phyloP scores from a whole-genome alignment of 2,888 invertebrate species.

The Theodoxus fluviatilis region DNA sequence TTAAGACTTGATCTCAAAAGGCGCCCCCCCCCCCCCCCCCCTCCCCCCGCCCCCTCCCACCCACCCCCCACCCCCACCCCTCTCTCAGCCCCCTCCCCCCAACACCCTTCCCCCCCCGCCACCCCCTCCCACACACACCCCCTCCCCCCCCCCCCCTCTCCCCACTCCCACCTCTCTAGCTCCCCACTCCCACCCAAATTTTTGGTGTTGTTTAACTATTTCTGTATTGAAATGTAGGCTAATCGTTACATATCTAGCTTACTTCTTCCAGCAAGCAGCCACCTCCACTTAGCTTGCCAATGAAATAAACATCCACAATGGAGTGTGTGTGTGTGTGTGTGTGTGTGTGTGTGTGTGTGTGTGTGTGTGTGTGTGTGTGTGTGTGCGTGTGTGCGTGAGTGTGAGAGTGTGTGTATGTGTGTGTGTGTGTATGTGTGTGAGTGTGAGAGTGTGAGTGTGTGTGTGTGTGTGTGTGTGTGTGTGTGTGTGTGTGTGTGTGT shows the following conservation, averaged over 20 bases:
- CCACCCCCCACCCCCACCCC: background rate
- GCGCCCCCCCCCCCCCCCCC: background rate
- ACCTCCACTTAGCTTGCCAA: background rate
- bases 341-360: constrained; percentile 8
- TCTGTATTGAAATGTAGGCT: too few species aligned
- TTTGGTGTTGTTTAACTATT: too few species aligned
- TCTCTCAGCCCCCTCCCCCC: too few species aligned
- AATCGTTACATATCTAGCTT: too few species aligned
- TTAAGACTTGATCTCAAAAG: too few species aligned
- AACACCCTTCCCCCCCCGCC: background rate
- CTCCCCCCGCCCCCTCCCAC: background rate
- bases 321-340: background rate
- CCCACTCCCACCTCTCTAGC: background rate
- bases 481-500: constrained; percentile 7
- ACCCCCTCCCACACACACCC: background rate
- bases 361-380: constrained; percentile 24
- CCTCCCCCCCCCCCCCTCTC: background rate
- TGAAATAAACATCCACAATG: background rate
- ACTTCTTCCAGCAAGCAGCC: background rate
- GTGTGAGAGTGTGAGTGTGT: background rate
- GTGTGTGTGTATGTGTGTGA: background rate
- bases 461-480: background rate
- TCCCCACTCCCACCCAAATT: background rate
- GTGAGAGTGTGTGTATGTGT: background rate
- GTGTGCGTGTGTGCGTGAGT: constrained; percentile 5